Conservation (phyloP, 2,797 vertebrate species). For the Zenarchopterus dispar region DNA sequence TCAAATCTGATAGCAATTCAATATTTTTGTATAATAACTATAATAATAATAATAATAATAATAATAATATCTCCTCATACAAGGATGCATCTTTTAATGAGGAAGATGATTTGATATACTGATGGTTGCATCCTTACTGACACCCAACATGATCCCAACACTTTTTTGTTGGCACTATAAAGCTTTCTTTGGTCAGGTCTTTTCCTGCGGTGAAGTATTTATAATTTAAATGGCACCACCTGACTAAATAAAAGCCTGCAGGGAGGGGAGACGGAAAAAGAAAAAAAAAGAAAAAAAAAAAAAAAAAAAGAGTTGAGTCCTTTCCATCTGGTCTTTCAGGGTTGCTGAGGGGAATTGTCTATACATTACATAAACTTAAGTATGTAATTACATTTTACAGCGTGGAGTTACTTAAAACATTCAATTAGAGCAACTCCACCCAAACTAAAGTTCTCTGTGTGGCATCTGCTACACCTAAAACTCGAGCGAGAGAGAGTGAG, state of each 20-base stretch:
- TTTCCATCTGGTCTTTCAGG: conserved; percentile 8
- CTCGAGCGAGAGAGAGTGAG: conserved; percentile 19
- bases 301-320: not conserved
- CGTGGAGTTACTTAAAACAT: conserved; percentile 35
- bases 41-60: too few species aligned
- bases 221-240: conserved; percentile 34
- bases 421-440: conserved; percentile 62
- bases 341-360: conserved; percentile 13
- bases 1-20: too few species aligned
- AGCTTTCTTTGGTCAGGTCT: conserved; percentile 15
- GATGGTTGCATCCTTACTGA: not conserved
- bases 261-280: not conserved
- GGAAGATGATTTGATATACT: not conserved
- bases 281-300: too few species aligned
- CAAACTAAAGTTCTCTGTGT: conserved; percentile 41
- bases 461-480: conserved; percentile 23
- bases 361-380: conserved; percentile 21
- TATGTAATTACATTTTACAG: conserved; percentile 49
- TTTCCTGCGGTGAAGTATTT: conserved; percentile 39
- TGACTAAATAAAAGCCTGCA: conserved; percentile 39
- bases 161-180: conserved; percentile 28
- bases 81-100: too few species aligned
- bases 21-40: too few species aligned
- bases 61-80: too few species aligned
- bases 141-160: not conserved